Evolutionary conservation across 92 coral and sea anemone genomes (phyloP), one percentile per base, ranked within the genome.

Genomic region (Galaxea fascicularis): DNA sequence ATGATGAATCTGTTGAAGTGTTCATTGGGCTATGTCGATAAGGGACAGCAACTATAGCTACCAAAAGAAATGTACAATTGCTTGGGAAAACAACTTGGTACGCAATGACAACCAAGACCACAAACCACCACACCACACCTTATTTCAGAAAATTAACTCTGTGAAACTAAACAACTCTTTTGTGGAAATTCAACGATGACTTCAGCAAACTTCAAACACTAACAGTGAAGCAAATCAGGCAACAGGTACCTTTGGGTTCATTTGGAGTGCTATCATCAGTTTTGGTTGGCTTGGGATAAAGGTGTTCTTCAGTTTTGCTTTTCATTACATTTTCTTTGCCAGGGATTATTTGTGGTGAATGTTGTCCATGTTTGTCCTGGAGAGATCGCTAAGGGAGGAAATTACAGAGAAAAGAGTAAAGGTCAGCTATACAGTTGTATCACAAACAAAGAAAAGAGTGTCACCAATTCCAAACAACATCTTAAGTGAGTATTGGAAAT

Each of bases 221-320:
- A 15, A 15, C 63, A 57, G 1, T 57, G 63, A 57, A 18, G 8
- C 29, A 44, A 27, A 52, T 15, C 57, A 49, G 15, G 20, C 59
- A 53, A 16, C 1, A 18, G 29, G 21, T 20, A 79, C 84, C 84
- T 65, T 29, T 79, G 10, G 17, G 30, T 12, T 66, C 52, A 46
- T 52, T n/a, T n/a, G n/a, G 65, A 29, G 51, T 66, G 18, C 17
- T 8, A 22, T 66, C 59, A 41, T 21, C 65, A 51, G 53, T 52
- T 13, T 52, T 66, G 63, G 26, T 63, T 27, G 63, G 72, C 21
- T 60, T 77, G 71, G 65, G 83, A 58, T 53, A 73, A 66, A 65
- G 58, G 27, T 74, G 28, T 20, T 56, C 74, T 65, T 62, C 18
- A 1, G 12, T 20, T 26, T 51, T 29, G 59, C 24, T 41, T 13